Base-by-base conservation (phyloP, 2,797 vertebrate species). In the Oreochromis grahami region DNA sequence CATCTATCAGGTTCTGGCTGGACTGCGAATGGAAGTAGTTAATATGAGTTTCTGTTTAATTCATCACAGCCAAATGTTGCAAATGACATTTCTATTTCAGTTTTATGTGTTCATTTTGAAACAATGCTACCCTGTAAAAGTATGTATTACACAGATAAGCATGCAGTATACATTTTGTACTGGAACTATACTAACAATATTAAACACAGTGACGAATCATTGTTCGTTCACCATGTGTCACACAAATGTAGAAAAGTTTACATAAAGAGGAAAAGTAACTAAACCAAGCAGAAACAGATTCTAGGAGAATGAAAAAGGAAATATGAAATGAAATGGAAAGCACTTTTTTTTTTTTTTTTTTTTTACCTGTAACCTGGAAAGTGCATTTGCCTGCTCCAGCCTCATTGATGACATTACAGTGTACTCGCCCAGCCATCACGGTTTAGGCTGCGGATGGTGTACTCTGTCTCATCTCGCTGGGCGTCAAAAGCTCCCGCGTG, bases 331-430 rank as follows among this genome's bases (percentile, higher is more conserved):
- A 21, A 51, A 36, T 56, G 5, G 9, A 8, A 36, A 58, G 11
- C 12, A 11, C 17, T 74, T n/a, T 19, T 58, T 9, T 1, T 41
- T 12, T 41, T n/a, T n/a, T n/a, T 94, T 17, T 15, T 29, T 11
- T 52, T 52, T 52, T 51, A 99, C 98, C 98, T 94, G 98, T 99
- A 24, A 99, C 97, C 3, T 98, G 97, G 93, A 99, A 99, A 89
- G 97, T 98, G 96, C 99, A 99, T 85, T 97, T 96, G 3, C 98
- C 98, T n/a, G n/a, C n/a, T n/a, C n/a, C n/a, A n/a, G n/a, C n/a
- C n/a, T n/a, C n/a, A n/a, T n/a, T n/a, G 89, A 98, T 98, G 93
- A 99, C 96, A 60, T 98, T 98, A 84, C 98, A 99, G 97, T 99
- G 95, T 99, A 99, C 91, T 98, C 91, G 21, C 98, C 98, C 98